A percentile compares a stretch with the other conserved stretches of the same genome.
Conservation (phyloP, 2,888 invertebrate genomes). For the Camptogramma bilineatum region DNA sequence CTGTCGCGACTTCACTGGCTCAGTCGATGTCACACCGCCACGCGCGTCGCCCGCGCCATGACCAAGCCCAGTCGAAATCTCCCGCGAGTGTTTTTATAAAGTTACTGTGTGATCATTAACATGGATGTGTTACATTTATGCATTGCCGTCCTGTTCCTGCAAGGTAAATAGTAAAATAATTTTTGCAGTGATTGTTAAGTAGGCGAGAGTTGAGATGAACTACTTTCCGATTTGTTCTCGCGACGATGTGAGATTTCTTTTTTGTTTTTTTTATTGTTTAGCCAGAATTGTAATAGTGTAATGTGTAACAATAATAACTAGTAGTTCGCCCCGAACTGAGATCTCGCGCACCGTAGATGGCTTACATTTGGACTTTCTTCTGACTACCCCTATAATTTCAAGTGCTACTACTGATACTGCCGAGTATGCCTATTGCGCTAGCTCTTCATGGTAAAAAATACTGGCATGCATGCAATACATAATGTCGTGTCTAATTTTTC, state of each 20-base stretch:
- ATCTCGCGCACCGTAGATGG: no score
- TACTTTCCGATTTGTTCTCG: slow-evolving; percentile 52
- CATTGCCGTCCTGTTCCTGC: slow-evolving; percentile 57
- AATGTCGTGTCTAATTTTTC: no score
- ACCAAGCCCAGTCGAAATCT: slow-evolving; percentile 46
- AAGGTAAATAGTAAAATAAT: slow-evolving; percentile 55
- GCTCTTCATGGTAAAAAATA: no score
- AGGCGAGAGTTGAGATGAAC: slow-evolving; percentile 50
- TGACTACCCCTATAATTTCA: no score
- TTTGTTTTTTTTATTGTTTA: slow-evolving; percentile 26
- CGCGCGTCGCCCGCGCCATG: slow-evolving; percentile 64
- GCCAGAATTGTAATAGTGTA: background rate
- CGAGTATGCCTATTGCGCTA: no score
- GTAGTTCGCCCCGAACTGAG: no score
- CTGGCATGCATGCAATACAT: no score
- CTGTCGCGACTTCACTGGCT: slow-evolving; percentile 53
- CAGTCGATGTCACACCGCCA: slow-evolving; percentile 61
- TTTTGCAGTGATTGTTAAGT: slow-evolving; percentile 16
- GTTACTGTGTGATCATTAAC: slow-evolving; percentile 61
- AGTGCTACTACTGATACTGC: no score
- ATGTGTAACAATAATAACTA: background rate
- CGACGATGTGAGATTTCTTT: slow-evolving; percentile 49
- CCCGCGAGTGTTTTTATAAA: slow-evolving; percentile 69
- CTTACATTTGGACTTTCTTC: no score
- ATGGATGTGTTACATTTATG: slow-evolving; percentile 72